These are phyloP conservation scores for Nilaparvata lugens DNA, from an alignment of 1,140 invertebrate genomes.

Conservation along the genomic window DNA sequence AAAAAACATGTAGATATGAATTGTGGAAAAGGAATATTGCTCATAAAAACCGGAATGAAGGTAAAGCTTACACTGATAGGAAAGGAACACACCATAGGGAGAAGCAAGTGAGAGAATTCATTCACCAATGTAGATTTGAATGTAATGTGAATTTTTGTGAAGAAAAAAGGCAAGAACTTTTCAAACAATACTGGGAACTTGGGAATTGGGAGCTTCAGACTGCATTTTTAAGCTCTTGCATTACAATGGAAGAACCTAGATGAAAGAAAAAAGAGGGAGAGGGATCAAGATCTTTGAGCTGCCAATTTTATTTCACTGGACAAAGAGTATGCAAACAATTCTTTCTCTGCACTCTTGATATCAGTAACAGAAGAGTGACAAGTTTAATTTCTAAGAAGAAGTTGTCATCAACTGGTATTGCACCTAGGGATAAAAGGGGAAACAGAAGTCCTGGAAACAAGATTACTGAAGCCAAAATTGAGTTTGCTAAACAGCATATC, in stretches of 20 bases:
- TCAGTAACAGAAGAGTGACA: too few species aligned
- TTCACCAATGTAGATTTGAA: slow-evolving; percentile 18
- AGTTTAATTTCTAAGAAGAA: too few species aligned
- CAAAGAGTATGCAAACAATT: slow-evolving; percentile 9
- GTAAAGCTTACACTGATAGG: slow-evolving; percentile 15
- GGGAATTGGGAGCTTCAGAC: slow-evolving; percentile 20
- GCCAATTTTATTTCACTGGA: neutral
- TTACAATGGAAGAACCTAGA: neutral
- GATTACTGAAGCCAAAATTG: too few species aligned
- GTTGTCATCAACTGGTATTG: too few species aligned
- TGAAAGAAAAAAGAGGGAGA: neutral
- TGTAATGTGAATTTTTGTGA: slow-evolving; percentile 17
- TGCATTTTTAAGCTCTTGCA: slow-evolving; percentile 12
- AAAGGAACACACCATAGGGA: slow-evolving; percentile 15
- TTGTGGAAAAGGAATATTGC: slow-evolving; percentile 17
- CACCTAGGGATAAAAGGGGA: too few species aligned
- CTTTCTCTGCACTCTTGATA: neutral
- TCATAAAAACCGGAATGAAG: slow-evolving; percentile 8
- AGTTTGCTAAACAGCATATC: too few species aligned
- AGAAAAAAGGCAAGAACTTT: slow-evolving; percentile 16
- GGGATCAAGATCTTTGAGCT: neutral
- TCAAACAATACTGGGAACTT: slow-evolving; percentile 18
- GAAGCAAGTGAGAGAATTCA: slow-evolving; percentile 12
- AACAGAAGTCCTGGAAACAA: too few species aligned
- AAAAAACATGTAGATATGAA: slow-evolving; percentile 11